Base-by-base conservation (phyloP, 2,888 invertebrate genomes). In the Thymelicus sylvestris region DNA sequence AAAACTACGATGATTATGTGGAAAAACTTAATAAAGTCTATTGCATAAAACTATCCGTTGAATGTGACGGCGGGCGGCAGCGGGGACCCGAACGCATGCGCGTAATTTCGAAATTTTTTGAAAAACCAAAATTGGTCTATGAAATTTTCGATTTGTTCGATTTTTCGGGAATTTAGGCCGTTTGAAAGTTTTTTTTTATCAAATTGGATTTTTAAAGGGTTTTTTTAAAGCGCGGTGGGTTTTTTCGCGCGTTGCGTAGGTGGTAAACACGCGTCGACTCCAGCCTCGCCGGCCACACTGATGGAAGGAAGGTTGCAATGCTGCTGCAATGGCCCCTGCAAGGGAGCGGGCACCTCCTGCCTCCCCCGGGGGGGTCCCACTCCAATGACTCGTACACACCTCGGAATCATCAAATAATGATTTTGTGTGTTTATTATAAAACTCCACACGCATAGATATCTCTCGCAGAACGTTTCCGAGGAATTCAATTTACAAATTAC, bases 381-480 rank as follows among this genome's bases (percentile, higher is more conserved):
- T 83, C 90, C 88, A 85, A 87, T 87, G 87, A 87, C 82, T 84
- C 89, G 84, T 88, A 84, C 83, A 81, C 84, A 82, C 91, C 91
- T 84, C 88, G 86, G 84, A 91, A 92, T 93, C 93, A 93, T 93
- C 93, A 92, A 92, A 92, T 93, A 93, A 93, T 93, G 91, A 93
- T 93, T 92, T 91, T 86, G 86, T 86, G 86, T 88, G 88, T 90
- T 90, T 90, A 91, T 90, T 86, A 92, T 92, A 91, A 92, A 93
- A 92, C 86, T 83, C 73, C 78, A 77, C 73, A 76, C 76, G 44
- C 69, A 74, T 76, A 76, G 77, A 72, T 72, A 74, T 65, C 72
- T 71, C 72, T 74, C 71, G 57, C 72, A 78, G 78, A 73, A 75
- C 67, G 72, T 73, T 67, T 62, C 72, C 74, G 75, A 79, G 79